Base-by-base conservation (phyloP, 35 echinoderm and acorn worm genomes). In the Apostichopus parvimensis region DNA sequence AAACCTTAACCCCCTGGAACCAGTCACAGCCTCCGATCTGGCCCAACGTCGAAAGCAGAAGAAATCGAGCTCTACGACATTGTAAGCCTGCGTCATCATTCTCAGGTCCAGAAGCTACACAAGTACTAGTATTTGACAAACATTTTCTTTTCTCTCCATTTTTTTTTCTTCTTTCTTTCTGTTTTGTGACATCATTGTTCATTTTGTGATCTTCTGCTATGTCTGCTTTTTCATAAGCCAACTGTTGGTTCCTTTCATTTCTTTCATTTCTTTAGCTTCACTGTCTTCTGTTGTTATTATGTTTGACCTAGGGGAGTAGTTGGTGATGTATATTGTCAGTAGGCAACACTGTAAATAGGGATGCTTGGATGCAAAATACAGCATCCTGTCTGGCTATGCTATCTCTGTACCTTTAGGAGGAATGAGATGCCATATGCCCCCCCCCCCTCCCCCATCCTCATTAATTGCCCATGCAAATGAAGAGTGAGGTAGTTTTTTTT, bases 31-130 rank as follows among this genome's bases (percentile, higher is more conserved):
- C 81, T 98, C 97, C 20, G 92, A 58, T 54, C 87, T 98, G 20
- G 97, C 97, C 1, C 97, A 98, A 54, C 90, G 97, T 57, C 82
- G 97, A 66, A 95, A 98, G 73, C 93, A 94, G 11, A 98, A 98
- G 82, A 94, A 98, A 84, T 84, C 94, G 0, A 98, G 95, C 90
- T 98, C 96, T 13, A 98, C 96, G 23, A 98, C 95, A 53, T 83
- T 83, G 80, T 83, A 80, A 56, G 80, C 80, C 24, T 79, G 77
- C 26, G 26, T 18, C 45, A 21, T 14, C 14, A 83, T 83, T 83
- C 80, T 83, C 80, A 83, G 80, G 80, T 83, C 80, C 8, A 56
- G 56, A 56, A 83, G 80, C 80, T 83, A 83, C 34, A 45, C 80
- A 56, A 83, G 80, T 83, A 83, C 80, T 83, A 83, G 34, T 15